Evolutionary conservation across 53 echinoderm and acorn worm genomes (phyloP).

Genomic region (Crossaster papposus): DNA sequence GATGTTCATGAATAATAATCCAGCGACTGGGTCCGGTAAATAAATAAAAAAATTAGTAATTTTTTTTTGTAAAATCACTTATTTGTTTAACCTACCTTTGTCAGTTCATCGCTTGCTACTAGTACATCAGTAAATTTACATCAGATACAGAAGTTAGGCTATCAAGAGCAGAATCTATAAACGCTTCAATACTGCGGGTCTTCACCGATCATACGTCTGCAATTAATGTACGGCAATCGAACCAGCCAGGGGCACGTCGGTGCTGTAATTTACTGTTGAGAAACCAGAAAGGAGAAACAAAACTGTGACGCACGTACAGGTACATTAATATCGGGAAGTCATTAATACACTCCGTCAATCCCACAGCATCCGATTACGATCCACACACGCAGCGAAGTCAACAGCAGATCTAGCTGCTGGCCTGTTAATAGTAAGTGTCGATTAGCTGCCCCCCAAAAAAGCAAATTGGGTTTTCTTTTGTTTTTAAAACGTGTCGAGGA

Average conservation of each 20-base stretch:
- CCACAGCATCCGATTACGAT: neutral
- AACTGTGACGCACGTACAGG: neutral
- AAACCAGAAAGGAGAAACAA: neutral
- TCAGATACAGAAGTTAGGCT: too few species aligned
- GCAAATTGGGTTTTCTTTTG: neutral
- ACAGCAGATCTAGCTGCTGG: neutral
- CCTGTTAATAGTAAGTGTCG: conserved; percentile 15
- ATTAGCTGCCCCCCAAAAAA: neutral
- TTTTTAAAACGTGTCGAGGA: neutral
- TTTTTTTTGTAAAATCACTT: too few species aligned
- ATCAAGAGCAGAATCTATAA: neutral
- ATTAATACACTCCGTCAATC: conserved; percentile 2
- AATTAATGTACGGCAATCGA: neutral
- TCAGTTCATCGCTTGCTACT: neutral
- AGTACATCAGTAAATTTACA: neutral
- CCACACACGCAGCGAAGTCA: neutral
- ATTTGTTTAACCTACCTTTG: neutral
- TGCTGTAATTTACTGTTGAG: conserved; percentile 5
- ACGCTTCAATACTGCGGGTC: neutral
- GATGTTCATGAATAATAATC: too few species aligned
- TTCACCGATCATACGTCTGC: neutral
- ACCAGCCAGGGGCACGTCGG: neutral
- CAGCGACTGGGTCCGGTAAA: too few species aligned
- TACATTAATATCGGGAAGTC: neutral
- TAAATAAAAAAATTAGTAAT: too few species aligned